phyloP scores from a whole-genome alignment of 2,113 vertebrate species.

The Azemiops feae region DNA sequence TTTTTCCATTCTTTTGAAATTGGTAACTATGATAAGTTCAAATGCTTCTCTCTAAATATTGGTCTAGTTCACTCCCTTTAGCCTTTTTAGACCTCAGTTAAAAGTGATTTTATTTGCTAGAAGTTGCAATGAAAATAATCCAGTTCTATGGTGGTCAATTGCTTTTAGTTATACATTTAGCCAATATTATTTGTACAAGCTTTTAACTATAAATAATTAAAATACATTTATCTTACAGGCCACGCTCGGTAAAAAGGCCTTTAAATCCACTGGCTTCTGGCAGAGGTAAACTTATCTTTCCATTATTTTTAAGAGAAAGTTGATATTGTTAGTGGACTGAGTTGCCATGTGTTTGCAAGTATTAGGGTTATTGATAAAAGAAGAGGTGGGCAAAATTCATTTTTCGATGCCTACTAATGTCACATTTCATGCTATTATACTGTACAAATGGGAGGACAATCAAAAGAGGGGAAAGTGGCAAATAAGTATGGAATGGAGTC shows the following conservation, averaged over 20 bases:
- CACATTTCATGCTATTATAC: background rate
- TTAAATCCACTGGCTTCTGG: slow-evolving; percentile 72
- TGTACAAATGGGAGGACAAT: background rate
- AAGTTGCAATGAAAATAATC: background rate
- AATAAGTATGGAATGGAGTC: background rate
- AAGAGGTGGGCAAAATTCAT: background rate
- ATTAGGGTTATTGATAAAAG: too few relatives aligned
- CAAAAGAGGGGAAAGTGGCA: background rate
- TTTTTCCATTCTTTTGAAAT: background rate
- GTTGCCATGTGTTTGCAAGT: background rate
- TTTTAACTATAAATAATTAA: background rate
- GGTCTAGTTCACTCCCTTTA: background rate
- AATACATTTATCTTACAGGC: slow-evolving; percentile 69
- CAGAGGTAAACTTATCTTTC: slow-evolving; percentile 70
- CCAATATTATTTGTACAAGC: background rate
- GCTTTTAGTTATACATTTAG: background rate
- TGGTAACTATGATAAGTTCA: background rate
- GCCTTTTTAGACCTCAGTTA: background rate
- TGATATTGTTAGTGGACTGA: background rate
- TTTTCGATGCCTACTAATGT: background rate
- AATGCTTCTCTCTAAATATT: background rate
- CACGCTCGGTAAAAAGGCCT: slow-evolving; percentile 83
- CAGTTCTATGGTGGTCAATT: background rate
- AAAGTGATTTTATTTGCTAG: background rate
- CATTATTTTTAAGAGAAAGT: background rate